Base-by-base conservation (phyloP, 2,113 vertebrate genomes). In the Nyctereutes procyonoides region DNA sequence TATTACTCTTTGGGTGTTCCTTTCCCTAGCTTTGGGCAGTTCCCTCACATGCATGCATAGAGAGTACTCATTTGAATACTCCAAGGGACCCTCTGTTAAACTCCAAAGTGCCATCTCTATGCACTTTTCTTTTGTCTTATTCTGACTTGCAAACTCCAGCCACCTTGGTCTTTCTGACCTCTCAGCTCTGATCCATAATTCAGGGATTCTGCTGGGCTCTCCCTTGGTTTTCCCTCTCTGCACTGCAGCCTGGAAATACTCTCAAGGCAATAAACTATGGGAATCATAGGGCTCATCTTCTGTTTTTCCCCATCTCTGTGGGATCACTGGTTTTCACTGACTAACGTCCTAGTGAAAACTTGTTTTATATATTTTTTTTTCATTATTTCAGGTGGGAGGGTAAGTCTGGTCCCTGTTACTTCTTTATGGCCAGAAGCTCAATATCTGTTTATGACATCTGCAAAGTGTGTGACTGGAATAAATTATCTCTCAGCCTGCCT, bases 381-480 rank as follows among this genome's bases (percentile, higher is more conserved):
- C 2, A 4, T 93, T 81, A 86, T 83, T 85, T 97, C 71, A 28
- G 20, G 48, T 80, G 56, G n/a, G 13, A 16, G 24, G 43, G 8
- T 77, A 58, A 93, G 74, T 74, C 35, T 95, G 77, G 14, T 76
- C n/a, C 30, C 58, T 84, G 43, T 20, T 88, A 38, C 30, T 91
- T 24, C 8, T 93, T 95, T 93, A 51, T 63, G 10, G 8, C 35
- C 22, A 15, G 51, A 95, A 93, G 55, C 16, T 76, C 76, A 73
- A 4, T 88, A 58, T 87, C 56, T 89, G 43, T 80, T 93, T 92
- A 89, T 92, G 43, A 88, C 22, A n/a, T 77, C 79, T 60, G 13
- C 11, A 65, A 77, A 88, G 65, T 92, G 10, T 65, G 11, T 95
- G n/a, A 92, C 56, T 95, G 51, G 30, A 94, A 56, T 93, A 87